Conservation (phyloP, 2,888 invertebrate genomes). For the Neoitamus cyanurus region DNA sequence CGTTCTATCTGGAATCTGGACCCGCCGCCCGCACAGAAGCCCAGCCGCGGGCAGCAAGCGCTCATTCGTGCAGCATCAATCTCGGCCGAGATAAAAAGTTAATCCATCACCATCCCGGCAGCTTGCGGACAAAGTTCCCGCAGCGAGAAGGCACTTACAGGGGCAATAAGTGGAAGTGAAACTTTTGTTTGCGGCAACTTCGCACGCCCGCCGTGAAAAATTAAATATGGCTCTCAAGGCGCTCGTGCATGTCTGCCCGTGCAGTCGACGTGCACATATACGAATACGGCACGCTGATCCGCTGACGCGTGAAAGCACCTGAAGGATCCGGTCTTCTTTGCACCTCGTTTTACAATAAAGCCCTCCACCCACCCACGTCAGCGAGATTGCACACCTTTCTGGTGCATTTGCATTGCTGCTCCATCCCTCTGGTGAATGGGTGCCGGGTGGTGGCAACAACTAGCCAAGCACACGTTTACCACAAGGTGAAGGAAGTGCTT, state of each 20-base stretch:
- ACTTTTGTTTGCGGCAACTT: constrained; percentile 1
- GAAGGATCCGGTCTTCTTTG: background rate
- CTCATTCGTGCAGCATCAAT: constrained; percentile 15
- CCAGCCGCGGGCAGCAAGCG: background rate
- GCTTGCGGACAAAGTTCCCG: constrained; percentile 17
- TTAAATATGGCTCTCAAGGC: background rate
- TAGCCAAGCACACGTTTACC: background rate
- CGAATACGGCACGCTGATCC: background rate
- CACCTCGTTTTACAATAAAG: background rate
- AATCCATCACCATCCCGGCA: constrained; percentile 20
- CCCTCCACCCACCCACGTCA: background rate
- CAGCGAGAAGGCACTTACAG: background rate
- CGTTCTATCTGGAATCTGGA: background rate
- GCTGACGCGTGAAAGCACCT: background rate
- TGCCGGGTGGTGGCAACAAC: background rate
- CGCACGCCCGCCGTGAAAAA: background rate
- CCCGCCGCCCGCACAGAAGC: background rate
- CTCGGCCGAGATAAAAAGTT: constrained; percentile 20
- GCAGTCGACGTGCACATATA: background rate
- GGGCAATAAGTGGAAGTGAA: constrained; percentile 4
- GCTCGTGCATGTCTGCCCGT: background rate
- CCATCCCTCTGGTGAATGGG: background rate
- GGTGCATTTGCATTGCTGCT: background rate
- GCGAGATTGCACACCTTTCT: constrained; percentile 3
- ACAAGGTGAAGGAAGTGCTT: background rate